Base-by-base conservation (phyloP, 1,140 invertebrate species). In the Nephotettix cincticeps region DNA sequence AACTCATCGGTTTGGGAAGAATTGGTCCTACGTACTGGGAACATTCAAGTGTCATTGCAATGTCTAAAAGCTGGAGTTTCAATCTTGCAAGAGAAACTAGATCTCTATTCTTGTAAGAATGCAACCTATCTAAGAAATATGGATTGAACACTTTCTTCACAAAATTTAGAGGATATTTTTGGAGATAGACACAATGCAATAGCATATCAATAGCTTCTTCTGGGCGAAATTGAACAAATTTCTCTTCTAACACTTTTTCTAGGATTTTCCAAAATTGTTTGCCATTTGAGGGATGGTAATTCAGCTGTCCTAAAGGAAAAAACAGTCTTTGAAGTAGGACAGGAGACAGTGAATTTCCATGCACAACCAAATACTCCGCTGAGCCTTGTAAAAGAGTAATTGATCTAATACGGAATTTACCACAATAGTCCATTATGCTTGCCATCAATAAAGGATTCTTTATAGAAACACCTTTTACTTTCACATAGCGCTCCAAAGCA, bases 151-250 rank as follows among this genome's bases (percentile, higher is more conserved):
- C 81, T 74, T 83, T 86, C 11, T 84, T 81, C 0, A 86, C 79
- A 77, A 90, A 87, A 75, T 88, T 87, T 0, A 88, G 47, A 9
- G 91, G 90, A 80, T 86, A 86, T 75, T 86, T 85, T 67, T 86
- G 80, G 17, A 90, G 75, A 80, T 90, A 91, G 45, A 89, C 82
- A 76, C 87, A 90, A 3, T 87, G 84, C 9, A 91, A 79, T 32
- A 91, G 77, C 61, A 91, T 83, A 71, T 89, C 85, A 25, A 89
- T 75, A 3, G 86, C 75, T 74, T 89, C 85, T 70, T 85, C 83
- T n/a, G 85, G 77, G 56, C 80, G 80, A 40, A 92, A 85, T 74
- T 88, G 84, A 19, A 82, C 75, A 79, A 90, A 89, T 71, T 87
- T 87, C 54, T 83, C 78, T 58, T 83, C 76, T 1, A 92, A 74